A percentile compares a stretch with the other conserved stretches of the same genome.
These are phyloP conservation scores for Plecturocebus donacophilus DNA, from an alignment of 2,113 vertebrate genomes.

Conservation along the genomic window DNA sequence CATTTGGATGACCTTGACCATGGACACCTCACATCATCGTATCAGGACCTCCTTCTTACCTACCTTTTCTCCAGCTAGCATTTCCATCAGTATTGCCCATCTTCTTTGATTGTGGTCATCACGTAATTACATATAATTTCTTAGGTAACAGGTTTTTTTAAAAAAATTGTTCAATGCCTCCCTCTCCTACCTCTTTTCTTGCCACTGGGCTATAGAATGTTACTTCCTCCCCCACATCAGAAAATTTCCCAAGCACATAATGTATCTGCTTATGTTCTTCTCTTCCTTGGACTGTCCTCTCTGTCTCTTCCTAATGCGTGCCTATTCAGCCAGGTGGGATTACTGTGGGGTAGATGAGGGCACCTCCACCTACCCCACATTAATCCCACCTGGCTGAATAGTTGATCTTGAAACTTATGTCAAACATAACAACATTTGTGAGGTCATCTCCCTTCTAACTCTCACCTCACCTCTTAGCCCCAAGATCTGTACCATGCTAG, in stretches of 20 bases:
- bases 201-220: neutral
- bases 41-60: too few relatives aligned
- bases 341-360: too few relatives aligned
- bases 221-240: neutral
- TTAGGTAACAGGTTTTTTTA: neutral
- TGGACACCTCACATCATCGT: accelerated
- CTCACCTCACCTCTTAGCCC: neutral
- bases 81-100: neutral
- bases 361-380: neutral
- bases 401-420: neutral
- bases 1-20: neutral
- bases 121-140: neutral
- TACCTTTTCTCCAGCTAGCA: neutral
- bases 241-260: neutral
- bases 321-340: too few relatives aligned
- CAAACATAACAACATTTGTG: neutral
- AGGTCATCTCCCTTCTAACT: neutral
- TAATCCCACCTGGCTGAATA: neutral
- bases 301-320: neutral
- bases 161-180: neutral
- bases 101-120: neutral
- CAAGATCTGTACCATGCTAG: neutral
- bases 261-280: neutral
- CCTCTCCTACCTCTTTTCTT: neutral
- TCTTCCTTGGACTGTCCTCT: neutral